Conservation (phyloP, 2,888 invertebrate species). For the Cephus runcator region DNA sequence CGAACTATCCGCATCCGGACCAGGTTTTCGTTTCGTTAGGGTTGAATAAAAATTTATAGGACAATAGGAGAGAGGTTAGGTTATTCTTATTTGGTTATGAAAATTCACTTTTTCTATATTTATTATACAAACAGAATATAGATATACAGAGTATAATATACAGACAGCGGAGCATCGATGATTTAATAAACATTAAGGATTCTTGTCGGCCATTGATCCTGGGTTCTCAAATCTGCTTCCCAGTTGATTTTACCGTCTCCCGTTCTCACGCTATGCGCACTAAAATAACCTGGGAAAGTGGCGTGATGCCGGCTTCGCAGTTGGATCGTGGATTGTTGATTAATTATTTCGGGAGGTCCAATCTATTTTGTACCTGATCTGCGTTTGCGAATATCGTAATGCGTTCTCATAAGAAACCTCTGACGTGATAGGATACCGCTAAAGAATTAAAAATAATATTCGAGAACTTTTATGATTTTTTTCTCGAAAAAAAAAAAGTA, state of each 20-base stretch:
- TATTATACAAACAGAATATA: neutral
- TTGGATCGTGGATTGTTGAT: conserved; percentile 21
- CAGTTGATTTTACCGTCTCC: neutral
- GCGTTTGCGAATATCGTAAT: neutral
- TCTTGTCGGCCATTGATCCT: neutral
- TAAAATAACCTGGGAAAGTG: conserved; percentile 17
- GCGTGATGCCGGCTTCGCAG: conserved; percentile 21
- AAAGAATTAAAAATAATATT: neutral
- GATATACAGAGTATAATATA: neutral
- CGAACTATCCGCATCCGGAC: neutral
- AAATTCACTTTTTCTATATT: neutral
- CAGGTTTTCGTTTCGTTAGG: neutral
- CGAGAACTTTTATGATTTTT: neutral
- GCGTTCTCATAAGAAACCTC: neutral
- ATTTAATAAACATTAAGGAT: neutral
- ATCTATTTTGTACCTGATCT: conserved; percentile 10
- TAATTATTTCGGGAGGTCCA: conserved; percentile 14
- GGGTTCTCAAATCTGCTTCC: neutral
- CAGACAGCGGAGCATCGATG: neutral
- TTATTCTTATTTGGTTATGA: neutral
- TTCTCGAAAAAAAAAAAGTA: neutral
- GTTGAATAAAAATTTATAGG: neutral
- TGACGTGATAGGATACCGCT: neutral
- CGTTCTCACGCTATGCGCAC: neutral
- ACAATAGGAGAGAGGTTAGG: neutral